These are phyloP conservation scores for Phyllostomus hastatus DNA, from an alignment of 2,113 vertebrate species.

Conservation along the genomic window DNA sequence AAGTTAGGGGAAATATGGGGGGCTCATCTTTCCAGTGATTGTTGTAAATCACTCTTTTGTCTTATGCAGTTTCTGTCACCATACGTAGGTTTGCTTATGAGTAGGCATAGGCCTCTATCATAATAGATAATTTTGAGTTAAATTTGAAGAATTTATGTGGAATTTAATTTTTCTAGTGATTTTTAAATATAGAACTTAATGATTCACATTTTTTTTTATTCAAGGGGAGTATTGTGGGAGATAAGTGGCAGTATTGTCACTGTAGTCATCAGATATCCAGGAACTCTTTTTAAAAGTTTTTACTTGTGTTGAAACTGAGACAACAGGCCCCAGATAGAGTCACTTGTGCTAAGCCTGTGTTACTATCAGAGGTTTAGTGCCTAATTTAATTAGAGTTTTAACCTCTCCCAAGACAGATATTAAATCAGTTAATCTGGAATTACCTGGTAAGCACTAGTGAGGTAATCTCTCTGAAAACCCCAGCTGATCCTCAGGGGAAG, in stretches of 20 bases:
- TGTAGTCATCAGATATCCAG: background rate
- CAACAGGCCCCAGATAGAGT: background rate
- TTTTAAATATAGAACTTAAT: background rate
- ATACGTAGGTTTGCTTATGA: background rate
- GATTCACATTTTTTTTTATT: background rate
- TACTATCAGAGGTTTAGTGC: background rate
- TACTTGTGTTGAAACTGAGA: background rate
- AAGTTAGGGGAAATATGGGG: no score
- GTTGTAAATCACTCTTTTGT: background rate
- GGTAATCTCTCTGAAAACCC: background rate
- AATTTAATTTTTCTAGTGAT: background rate
- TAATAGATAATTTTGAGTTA: background rate
- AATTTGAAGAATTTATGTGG: background rate
- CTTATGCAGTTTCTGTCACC: background rate
- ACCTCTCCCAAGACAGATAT: background rate
- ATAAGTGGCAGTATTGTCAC: background rate
- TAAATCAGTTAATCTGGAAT: background rate
- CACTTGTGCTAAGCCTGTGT: background rate
- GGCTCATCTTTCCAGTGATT: background rate
- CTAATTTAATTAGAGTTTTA: background rate
- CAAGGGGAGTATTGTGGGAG: background rate
- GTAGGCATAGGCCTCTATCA: background rate
- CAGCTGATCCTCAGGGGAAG: background rate
- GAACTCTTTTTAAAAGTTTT: background rate
- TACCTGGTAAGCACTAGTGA: background rate